Evolutionary conservation across 2,888 invertebrate genomes (phyloP).

Genomic region (Sarcophaga caerulescens): DNA sequence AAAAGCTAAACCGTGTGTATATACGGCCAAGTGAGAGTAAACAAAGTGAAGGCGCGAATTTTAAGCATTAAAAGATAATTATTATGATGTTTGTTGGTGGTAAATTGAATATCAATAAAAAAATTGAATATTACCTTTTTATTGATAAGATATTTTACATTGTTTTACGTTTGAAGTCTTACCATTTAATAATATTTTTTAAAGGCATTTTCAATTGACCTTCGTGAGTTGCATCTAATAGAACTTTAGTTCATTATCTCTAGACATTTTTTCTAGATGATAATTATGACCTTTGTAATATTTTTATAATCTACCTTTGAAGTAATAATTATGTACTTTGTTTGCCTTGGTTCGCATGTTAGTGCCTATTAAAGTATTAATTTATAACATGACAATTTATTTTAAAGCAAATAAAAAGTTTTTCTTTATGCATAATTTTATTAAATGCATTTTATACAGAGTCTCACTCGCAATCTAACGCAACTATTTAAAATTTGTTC

Average conservation of each 20-base stretch:
- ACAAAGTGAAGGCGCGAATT: background rate
- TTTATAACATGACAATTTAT: constrained; percentile 37
- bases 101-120: no score
- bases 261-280: background rate
- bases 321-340: constrained; percentile 3
- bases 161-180: no score
- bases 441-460: background rate
- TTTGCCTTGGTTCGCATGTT: no score
- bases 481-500: background rate
- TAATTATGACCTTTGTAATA: constrained; percentile 6
- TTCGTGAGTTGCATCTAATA: background rate
- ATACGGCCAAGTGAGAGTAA: background rate
- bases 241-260: background rate
- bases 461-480: constrained; percentile 1
- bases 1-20: background rate
- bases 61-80: background rate
- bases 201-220: no score
- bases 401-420: constrained; percentile 29
- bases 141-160: no score
- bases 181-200: no score
- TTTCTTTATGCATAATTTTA: background rate
- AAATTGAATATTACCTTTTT: no score
- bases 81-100: background rate
- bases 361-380: constrained; percentile 42
- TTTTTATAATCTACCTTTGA: constrained; percentile 1